These are phyloP conservation scores for Panzeria rudis DNA, from an alignment of 2,888 invertebrate genomes.

Conservation along the genomic window DNA sequence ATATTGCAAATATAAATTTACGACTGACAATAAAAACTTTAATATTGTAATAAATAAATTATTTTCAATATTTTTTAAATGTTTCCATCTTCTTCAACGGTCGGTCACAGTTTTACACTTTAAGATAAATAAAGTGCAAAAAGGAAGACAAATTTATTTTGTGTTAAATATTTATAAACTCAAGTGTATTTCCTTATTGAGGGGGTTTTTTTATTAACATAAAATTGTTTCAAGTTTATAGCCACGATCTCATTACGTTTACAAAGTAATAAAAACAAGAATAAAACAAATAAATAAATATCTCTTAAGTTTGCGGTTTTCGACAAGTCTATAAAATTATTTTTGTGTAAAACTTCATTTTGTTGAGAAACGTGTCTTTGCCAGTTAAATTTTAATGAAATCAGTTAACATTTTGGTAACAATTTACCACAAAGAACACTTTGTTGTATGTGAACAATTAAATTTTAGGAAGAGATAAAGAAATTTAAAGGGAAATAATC, in stretches of 20 bases:
- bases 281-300: neutral
- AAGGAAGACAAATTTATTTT: neutral
- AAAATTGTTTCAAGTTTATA: conserved; percentile 5
- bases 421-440: neutral
- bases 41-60: neutral
- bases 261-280: conserved; percentile 18
- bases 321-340: neutral
- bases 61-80: neutral
- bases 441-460: neutral
- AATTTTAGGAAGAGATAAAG: neutral
- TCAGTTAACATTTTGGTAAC: neutral
- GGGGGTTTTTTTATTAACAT: neutral
- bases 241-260: neutral
- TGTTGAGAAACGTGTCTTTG: neutral
- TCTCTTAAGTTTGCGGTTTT: neutral
- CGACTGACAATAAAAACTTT: neutral
- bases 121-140: neutral
- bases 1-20: conserved; percentile 27
- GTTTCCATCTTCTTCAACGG: neutral
- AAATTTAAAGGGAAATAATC: neutral
- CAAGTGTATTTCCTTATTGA: conserved; percentile 23
- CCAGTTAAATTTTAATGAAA: neutral
- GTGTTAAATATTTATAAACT: neutral
- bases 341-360: neutral
- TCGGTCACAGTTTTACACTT: neutral